These are phyloP conservation scores for Drosophila anomalata DNA, from an alignment of 2,888 invertebrate genomes.

Conservation along the genomic window DNA sequence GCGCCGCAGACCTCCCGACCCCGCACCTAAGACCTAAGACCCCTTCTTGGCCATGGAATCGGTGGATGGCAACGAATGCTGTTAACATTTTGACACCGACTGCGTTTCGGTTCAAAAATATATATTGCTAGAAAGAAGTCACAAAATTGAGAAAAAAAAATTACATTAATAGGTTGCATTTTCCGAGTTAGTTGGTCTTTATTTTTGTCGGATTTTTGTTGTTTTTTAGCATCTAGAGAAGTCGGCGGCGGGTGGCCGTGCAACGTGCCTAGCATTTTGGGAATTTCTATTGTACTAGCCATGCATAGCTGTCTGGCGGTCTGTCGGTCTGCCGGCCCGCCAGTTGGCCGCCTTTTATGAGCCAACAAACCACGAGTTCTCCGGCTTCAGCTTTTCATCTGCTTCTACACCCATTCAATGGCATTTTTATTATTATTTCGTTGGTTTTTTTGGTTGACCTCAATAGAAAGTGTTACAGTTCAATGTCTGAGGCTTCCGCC, in stretches of 20 bases:
- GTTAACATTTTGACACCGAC: conserved; percentile 76
- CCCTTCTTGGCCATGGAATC: conserved; percentile 23
- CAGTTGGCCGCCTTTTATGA: conserved; percentile 71
- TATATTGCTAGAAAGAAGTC: conserved; percentile 6
- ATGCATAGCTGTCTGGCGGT: conserved; percentile 59
- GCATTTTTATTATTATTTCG: conserved; percentile 58
- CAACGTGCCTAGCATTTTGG: conserved; percentile 50
- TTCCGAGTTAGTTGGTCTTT: conserved; percentile 29
- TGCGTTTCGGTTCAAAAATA: conserved; percentile 64
- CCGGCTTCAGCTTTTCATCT: conserved; percentile 43
- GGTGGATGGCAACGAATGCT: conserved; percentile 47
- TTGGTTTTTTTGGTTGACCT: conserved; percentile 58
- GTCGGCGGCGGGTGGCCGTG: conserved; percentile 8
- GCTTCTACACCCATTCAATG: conserved; percentile 72
- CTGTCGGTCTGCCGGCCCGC: conserved; percentile 27
- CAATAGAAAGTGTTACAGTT: conserved; percentile 80
- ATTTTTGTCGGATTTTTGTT: conserved; percentile 16
- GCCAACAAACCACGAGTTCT: conserved; percentile 58
- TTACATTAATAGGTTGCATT: conserved; percentile 70
- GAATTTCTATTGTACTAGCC: conserved; percentile 49
- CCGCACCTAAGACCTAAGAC: conserved; percentile 38
- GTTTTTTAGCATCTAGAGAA: conserved; percentile 10
- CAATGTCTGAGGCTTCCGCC: conserved; percentile 68
- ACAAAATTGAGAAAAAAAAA: conserved; percentile 26
- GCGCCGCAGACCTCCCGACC: conserved; percentile 54